phyloP scores from a whole-genome alignment of 2,888 invertebrate genomes.

The Tetramorium bicarinatum region DNA sequence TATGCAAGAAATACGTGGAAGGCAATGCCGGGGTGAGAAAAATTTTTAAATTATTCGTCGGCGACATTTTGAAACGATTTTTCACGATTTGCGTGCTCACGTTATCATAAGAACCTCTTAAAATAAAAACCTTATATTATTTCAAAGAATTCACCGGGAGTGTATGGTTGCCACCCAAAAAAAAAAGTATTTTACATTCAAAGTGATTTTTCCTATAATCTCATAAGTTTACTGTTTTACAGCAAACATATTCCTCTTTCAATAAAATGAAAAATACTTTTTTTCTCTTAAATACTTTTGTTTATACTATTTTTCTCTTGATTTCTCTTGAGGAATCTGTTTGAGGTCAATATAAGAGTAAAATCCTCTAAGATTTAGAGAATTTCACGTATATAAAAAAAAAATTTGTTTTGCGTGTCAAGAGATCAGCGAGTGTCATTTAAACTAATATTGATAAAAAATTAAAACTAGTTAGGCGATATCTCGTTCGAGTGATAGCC shows the following conservation, averaged over 20 bases:
- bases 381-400: no score
- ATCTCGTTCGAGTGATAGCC: neutral
- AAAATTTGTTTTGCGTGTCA: neutral
- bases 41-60: neutral
- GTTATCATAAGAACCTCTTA: neutral
- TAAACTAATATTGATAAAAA: neutral
- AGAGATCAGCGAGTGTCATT: neutral
- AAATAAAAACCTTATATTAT: neutral
- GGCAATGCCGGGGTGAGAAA: neutral
- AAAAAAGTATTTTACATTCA: no score
- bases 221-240: no score
- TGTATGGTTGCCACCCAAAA: neutral
- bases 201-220: no score
- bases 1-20: slow-evolving; percentile 1
- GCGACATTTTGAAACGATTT: neutral
- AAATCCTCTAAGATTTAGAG: no score
- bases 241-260: no score
- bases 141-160: neutral
- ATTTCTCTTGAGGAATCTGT: no score
- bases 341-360: no score
- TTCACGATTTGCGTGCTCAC: neutral
- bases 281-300: no score
- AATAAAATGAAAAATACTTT: no score
- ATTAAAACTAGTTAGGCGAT: neutral
- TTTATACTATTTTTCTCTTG: no score